Conservation (phyloP, 2,888 invertebrate species). For the Sinotaia quadrata region DNA sequence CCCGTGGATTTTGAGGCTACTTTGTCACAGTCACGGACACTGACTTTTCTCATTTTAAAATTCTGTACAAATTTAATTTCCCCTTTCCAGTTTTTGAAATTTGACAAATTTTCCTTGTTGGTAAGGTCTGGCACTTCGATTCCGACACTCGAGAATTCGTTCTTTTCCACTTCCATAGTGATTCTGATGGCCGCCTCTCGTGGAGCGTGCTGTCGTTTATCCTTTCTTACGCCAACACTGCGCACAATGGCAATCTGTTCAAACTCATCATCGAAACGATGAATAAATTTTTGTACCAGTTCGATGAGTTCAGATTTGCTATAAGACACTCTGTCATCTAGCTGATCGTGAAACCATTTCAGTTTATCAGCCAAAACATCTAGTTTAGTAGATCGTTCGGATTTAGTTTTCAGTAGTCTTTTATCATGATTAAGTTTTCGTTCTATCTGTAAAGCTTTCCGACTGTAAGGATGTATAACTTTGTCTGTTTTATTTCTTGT, state of each 20-base stretch:
- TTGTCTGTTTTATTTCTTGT: constrained; percentile 45
- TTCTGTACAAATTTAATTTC: constrained; percentile 55
- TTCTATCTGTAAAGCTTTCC: constrained; percentile 83
- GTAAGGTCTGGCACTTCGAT: constrained; percentile 84
- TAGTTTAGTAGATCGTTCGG: constrained; percentile 42
- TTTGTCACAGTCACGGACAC: constrained; percentile 43
- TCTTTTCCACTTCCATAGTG: constrained; percentile 81
- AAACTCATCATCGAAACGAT: constrained; percentile 83
- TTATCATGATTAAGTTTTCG: constrained; percentile 78
- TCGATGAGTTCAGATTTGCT: constrained; percentile 76
- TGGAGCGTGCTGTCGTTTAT: constrained; percentile 83
- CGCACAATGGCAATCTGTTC: constrained; percentile 85
- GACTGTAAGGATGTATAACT: constrained; percentile 83
- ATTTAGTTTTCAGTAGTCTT: constrained; percentile 70
- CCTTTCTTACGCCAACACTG: constrained; percentile 80
- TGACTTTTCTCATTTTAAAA: constrained; percentile 55
- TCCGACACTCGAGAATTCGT: constrained; percentile 85
- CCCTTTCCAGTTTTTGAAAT: constrained; percentile 73
- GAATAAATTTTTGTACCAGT: constrained; percentile 73
- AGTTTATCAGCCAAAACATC: constrained; percentile 80
- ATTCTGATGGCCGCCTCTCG: constrained; percentile 85
- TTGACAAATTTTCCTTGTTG: constrained; percentile 77
- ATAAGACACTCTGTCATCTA: constrained; percentile 76
- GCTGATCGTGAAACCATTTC: constrained; percentile 78
- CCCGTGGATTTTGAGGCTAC: no score